Evolutionary conservation across 1,140 invertebrate species (phyloP), one percentile per base, ranked within the genome.

Genomic region (Linepithema humile): DNA sequence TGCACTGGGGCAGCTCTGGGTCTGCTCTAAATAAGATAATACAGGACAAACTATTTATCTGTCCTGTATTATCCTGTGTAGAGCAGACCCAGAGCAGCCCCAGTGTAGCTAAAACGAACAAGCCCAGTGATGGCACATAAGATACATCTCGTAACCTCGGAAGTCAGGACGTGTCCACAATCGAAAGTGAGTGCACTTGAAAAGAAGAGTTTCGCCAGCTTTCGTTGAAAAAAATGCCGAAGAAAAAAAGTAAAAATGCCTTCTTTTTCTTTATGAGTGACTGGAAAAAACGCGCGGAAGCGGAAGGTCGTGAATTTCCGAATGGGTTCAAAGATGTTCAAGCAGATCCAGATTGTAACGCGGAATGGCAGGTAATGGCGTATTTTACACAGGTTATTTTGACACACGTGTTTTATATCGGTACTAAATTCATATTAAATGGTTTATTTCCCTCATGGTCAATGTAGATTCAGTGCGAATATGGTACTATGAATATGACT

Each of bases 231-330:
- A 20, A 80, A 20, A 80, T 80, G 75, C 64, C 75, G 12, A 95
- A 95, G 59, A 73, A 87, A 4, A 86, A 91, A 50, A 32, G 59
- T 0, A 91, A 77, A 69, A 95, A 95, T 82, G 92, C 94, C 0
- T 95, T 94, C 55, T 94, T 90, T 32, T 94, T 89, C 62, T 95
- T 91, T 64, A 95, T 95, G 94, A 6, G 89, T 0, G 91, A 95
- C 43, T 95, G 93, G 78, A 94, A 88, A 84, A 91, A 92, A 55
- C 57, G 92, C 50, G 91, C 94, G 75, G 90, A 91, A 55, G 89
- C 89, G n/a, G 88, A 90, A 9, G 95, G 95, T 0, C 75, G 89
- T 1, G 60, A 60, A 20, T 95, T 94, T 84, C 85, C 73, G 3
- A 92, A 91, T 50, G 87, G 94, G 26, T 82, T 92, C 1, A 91